phyloP scores from a whole-genome alignment of 2,797 vertebrate species.

The Microchirus variegatus region DNA sequence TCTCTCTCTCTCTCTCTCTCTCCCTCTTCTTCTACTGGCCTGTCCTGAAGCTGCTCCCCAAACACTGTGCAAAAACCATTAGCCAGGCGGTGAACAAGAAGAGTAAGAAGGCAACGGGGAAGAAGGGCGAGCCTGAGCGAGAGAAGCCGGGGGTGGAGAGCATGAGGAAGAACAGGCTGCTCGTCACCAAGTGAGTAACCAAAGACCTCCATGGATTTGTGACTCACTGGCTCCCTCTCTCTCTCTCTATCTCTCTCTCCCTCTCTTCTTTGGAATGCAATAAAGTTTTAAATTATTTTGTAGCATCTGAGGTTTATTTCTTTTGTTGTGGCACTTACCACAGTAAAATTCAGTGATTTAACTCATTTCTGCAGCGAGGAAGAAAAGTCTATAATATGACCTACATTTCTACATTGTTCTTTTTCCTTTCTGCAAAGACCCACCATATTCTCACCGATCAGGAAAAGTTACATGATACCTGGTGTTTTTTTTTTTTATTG shows the following conservation, averaged over 20 bases:
- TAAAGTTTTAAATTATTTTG: too few species aligned
- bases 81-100: conserved; percentile 99
- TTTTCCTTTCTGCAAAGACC: not conserved
- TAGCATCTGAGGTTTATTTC: too few species aligned
- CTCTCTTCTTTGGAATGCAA: too few species aligned
- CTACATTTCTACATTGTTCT: too few species aligned
- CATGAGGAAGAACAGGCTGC: conserved; percentile 97
- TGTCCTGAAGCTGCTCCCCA: conserved; percentile 89
- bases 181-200: conserved; percentile 82
- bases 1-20: not conserved
- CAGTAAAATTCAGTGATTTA: too few species aligned
- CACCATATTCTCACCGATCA: not conserved
- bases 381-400: too few species aligned
- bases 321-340: too few species aligned
- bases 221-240: not conserved
- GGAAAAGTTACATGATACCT: not conserved
- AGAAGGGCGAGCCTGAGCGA: conserved; percentile 96
- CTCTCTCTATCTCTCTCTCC: not conserved
- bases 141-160: conserved; percentile 99
- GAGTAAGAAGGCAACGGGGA: conserved; percentile 95
- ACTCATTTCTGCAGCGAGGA: too few species aligned
- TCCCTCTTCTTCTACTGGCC: not conserved
- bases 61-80: conserved; percentile 99
- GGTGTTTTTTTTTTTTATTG: conserved; percentile 4
- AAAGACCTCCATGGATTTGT: too few species aligned